Percentiles rank a stretch among this genome's conserved stretches.
These are phyloP conservation scores for Choreutis nemorana DNA, from an alignment of 2,888 invertebrate species.

Conservation along the genomic window DNA sequence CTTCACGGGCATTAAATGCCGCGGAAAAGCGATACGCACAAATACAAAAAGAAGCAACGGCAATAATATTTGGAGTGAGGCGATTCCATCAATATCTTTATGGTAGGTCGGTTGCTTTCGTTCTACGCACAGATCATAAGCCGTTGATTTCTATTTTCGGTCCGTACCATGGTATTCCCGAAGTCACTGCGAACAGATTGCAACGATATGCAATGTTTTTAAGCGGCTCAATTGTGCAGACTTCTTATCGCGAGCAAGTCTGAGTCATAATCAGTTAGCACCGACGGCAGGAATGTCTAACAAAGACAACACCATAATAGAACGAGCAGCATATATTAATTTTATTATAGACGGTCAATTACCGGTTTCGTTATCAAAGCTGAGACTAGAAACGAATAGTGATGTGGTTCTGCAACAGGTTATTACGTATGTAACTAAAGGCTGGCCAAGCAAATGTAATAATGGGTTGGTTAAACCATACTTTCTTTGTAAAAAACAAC, in stretches of 20 bases:
- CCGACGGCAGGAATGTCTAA: neutral
- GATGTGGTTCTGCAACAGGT: slow-evolving; percentile 2
- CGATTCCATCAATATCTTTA: slow-evolving; percentile 10
- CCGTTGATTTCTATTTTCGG: slow-evolving; percentile 6
- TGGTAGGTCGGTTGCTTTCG: slow-evolving; percentile 4
- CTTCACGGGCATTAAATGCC: slow-evolving; percentile 5
- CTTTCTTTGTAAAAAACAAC: slow-evolving; percentile 1
- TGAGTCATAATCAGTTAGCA: neutral
- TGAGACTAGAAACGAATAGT: neutral
- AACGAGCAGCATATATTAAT: slow-evolving; percentile 6
- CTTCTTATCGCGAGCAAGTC: slow-evolving; percentile 2
- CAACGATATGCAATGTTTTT: slow-evolving; percentile 5
- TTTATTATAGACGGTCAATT: slow-evolving; percentile 5
- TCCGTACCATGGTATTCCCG: slow-evolving; percentile 6
- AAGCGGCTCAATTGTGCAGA: slow-evolving; percentile 4
- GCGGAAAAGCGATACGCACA: slow-evolving; percentile 6
- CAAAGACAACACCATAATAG: slow-evolving; percentile 2
- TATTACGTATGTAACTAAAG: neutral
- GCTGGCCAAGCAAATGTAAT: slow-evolving; percentile 8
- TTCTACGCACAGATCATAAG: slow-evolving; percentile 7
- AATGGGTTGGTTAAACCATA: too few relatives aligned
- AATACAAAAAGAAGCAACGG: slow-evolving; percentile 9
- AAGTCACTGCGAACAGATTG: slow-evolving; percentile 6
- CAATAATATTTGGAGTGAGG: slow-evolving; percentile 9
- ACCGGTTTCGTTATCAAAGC: slow-evolving; percentile 2